Percentiles rank a stretch among this genome's conserved stretches.
Conservation (phyloP, 2,888 invertebrate species). For the Latrodectus elegans region DNA sequence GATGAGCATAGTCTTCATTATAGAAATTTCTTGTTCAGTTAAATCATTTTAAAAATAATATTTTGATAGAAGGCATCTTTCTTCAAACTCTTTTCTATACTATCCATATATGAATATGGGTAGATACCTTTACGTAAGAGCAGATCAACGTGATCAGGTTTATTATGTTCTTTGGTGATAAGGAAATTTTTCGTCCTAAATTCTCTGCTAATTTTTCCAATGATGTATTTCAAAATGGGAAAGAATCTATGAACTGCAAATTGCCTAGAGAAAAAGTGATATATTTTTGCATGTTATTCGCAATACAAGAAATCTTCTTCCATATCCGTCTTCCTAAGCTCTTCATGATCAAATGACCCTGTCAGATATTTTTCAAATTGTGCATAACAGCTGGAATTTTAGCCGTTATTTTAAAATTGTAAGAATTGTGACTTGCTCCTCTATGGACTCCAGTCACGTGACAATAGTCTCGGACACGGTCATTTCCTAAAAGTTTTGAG, state of each 20-base stretch:
- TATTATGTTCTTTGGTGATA: too few relatives aligned
- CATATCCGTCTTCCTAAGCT: neutral
- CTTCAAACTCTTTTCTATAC: neutral
- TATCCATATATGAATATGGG: constrained; percentile 1
- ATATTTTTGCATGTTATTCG: constrained; percentile 17
- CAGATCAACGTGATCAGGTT: too few relatives aligned
- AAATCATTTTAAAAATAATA: too few relatives aligned
- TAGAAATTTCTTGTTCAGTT: too few relatives aligned
- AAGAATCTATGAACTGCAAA: constrained; percentile 16
- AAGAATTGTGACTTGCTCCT: constrained; percentile 15
- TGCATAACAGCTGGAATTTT: constrained; percentile 9
- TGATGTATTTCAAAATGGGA: constrained; percentile 23
- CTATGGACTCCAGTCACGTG: constrained; percentile 8
- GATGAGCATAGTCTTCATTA: too few relatives aligned
- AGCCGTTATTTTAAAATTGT: constrained; percentile 11
- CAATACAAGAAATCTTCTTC: constrained; percentile 7
- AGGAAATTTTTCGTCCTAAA: neutral
- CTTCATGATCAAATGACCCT: neutral
- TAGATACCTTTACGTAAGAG: neutral
- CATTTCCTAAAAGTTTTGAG: neutral
- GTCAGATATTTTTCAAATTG: neutral
- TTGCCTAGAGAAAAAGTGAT: constrained; percentile 1
- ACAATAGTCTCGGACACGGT: constrained; percentile 32
- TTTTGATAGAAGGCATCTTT: neutral
- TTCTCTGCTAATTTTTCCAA: constrained; percentile 12